Evolutionary conservation across 2,888 invertebrate species (phyloP).

Genomic region (Anarsia innoxiella): DNA sequence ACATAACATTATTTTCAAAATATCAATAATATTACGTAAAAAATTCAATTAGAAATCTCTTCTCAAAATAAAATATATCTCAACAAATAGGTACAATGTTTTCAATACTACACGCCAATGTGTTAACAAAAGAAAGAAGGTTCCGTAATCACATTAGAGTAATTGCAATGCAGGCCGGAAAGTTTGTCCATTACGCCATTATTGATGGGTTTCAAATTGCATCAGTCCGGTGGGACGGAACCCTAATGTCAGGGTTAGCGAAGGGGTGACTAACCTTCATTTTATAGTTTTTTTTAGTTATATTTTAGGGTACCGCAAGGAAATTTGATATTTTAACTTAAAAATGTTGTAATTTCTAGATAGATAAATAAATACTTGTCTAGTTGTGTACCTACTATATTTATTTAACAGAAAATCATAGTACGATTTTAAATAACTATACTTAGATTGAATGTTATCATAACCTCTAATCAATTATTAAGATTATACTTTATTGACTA

Average conservation of each 20-base stretch:
- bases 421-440: too few species aligned
- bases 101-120: constrained; percentile 18
- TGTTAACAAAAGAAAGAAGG: constrained; percentile 38
- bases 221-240: constrained; percentile 44
- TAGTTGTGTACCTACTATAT: too few species aligned
- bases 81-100: not conserved
- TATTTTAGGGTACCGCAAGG: too few species aligned
- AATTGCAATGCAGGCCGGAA: constrained; percentile 64
- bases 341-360: too few species aligned
- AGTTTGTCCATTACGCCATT: constrained; percentile 60
- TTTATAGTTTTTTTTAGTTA: too few species aligned
- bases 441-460: too few species aligned
- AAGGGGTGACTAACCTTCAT: too few species aligned
- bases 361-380: too few species aligned
- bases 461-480: too few species aligned
- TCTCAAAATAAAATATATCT: not conserved
- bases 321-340: too few species aligned
- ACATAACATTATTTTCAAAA: not conserved
- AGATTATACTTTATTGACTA: too few species aligned
- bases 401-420: too few species aligned
- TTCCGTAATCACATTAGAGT: constrained; percentile 63
- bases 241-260: constrained; percentile 20
- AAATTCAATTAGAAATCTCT: not conserved
- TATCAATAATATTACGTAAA: not conserved
- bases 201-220: constrained; percentile 72